Evolutionary conservation across 2,888 invertebrate genomes (phyloP).

Genomic region (Steinernema carpocapsae): DNA sequence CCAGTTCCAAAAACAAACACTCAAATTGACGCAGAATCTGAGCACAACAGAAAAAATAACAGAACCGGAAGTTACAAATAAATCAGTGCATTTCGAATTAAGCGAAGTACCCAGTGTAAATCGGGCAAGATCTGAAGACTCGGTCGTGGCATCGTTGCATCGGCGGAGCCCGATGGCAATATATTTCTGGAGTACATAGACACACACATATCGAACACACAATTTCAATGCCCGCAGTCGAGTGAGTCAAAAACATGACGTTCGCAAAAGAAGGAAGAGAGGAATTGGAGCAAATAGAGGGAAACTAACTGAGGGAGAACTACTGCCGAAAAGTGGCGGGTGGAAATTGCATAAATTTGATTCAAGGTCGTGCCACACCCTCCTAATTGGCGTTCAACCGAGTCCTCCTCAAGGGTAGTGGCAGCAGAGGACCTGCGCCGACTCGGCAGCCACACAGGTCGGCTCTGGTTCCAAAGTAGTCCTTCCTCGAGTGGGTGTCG

Average conservation of each 20-base stretch:
- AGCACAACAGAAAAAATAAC: too few species aligned
- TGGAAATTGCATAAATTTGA: constrained; percentile 26
- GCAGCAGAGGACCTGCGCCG: background rate
- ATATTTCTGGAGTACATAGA: constrained; percentile 18
- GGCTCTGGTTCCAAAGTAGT: constrained; percentile 31
- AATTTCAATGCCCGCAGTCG: background rate
- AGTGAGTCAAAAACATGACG: constrained; percentile 18
- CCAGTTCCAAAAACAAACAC: too few species aligned
- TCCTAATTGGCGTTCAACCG: constrained; percentile 30
- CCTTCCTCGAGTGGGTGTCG: constrained; percentile 29
- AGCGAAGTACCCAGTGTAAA: too few species aligned
- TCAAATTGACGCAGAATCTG: too few species aligned
- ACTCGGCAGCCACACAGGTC: background rate
- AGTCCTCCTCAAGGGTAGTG: background rate
- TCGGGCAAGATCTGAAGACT: too few species aligned
- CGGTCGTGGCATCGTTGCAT: background rate
- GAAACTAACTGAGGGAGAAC: constrained; percentile 2
- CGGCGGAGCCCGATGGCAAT: background rate
- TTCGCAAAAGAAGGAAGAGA: background rate
- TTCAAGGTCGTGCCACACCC: constrained; percentile 35
- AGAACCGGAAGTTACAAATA: too few species aligned
- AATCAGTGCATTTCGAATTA: too few species aligned
- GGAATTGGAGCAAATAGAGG: background rate
- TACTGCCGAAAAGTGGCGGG: background rate
- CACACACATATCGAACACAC: constrained; percentile 29